A percentile compares a stretch with the other conserved stretches of the same genome.
Conservation (phyloP, 2,888 invertebrate genomes). For the Orthosia incerta region DNA sequence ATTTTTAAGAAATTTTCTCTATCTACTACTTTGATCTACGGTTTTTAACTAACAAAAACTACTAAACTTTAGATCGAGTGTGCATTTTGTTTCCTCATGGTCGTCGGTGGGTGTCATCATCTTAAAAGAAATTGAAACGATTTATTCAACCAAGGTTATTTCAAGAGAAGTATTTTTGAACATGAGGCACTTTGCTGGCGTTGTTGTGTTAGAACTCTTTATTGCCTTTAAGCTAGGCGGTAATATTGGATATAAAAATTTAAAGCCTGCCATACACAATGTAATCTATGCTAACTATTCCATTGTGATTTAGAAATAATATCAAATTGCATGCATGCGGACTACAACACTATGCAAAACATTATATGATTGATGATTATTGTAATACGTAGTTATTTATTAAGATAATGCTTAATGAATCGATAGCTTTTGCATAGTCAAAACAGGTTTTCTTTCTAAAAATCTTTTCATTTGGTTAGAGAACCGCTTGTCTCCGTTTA, state of each 20-base stretch:
- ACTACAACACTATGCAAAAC: too few species aligned
- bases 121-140: conserved; percentile 72
- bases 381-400: too few species aligned
- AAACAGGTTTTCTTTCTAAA: not conserved
- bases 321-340: not conserved
- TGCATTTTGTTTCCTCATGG: too few species aligned
- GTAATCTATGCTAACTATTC: conserved; percentile 18
- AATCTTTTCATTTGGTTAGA: not conserved
- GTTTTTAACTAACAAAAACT: too few species aligned
- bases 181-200: conserved; percentile 48
- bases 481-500: not conserved
- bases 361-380: too few species aligned
- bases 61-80: too few species aligned
- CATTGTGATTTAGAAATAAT: not conserved
- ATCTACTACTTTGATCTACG: too few species aligned
- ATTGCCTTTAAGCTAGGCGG: conserved; percentile 37
- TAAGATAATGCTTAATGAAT: too few species aligned
- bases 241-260: conserved; percentile 55
- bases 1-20: too few species aligned
- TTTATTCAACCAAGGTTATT: conserved; percentile 65
- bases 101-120: conserved; percentile 4
- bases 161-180: conserved; percentile 64
- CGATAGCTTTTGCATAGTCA: not conserved
- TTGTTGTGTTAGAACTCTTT: conserved; percentile 49
- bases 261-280: conserved; percentile 16